Conservation (phyloP, 2,888 invertebrate genomes). For the Folsomia candida region DNA sequence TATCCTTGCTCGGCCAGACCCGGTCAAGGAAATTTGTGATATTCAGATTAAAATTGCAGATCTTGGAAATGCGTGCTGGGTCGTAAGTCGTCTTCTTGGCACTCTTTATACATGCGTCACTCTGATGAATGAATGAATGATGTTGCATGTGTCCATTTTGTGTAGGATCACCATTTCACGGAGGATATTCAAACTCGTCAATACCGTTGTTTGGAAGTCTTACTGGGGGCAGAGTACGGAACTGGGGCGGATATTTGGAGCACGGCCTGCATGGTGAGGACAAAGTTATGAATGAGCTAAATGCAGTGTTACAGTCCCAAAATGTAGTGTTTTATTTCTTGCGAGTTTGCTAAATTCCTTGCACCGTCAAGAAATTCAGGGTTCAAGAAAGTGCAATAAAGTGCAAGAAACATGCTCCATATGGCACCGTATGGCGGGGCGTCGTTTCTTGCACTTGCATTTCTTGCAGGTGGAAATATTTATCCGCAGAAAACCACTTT, state of each 20-base stretch:
- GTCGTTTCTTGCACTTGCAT: too few relatives aligned
- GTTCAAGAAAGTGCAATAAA: too few relatives aligned
- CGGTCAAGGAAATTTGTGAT: slow-evolving; percentile 81
- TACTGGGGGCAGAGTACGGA: slow-evolving; percentile 93
- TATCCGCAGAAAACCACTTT: too few relatives aligned
- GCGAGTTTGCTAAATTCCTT: too few relatives aligned
- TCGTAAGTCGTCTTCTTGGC: slow-evolving; percentile 53
- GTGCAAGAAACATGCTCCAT: too few relatives aligned
- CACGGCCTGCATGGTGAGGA: slow-evolving; percentile 92
- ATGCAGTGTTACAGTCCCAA: too few relatives aligned
- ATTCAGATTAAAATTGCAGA: slow-evolving; percentile 97
- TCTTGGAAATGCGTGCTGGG: slow-evolving; percentile 99
- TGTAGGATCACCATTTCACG: slow-evolving; percentile 86
- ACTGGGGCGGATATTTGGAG: slow-evolving; percentile 99
- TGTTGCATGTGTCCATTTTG: not conserved
- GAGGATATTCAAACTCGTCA: slow-evolving; percentile 99
- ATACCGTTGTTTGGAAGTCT: slow-evolving; percentile 93
- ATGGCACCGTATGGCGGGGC: too few relatives aligned
- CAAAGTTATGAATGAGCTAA: not conserved
- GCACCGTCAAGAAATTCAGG: too few relatives aligned
- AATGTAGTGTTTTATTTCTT: too few relatives aligned
- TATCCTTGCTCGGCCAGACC: slow-evolving; percentile 60
- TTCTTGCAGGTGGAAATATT: too few relatives aligned
- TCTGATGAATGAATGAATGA: not conserved
- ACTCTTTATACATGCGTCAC: not conserved